Percentiles rank a stretch among this genome's conserved stretches.
phyloP scores from a whole-genome alignment of 2,888 invertebrate genomes.

The Hypena proboscidalis region DNA sequence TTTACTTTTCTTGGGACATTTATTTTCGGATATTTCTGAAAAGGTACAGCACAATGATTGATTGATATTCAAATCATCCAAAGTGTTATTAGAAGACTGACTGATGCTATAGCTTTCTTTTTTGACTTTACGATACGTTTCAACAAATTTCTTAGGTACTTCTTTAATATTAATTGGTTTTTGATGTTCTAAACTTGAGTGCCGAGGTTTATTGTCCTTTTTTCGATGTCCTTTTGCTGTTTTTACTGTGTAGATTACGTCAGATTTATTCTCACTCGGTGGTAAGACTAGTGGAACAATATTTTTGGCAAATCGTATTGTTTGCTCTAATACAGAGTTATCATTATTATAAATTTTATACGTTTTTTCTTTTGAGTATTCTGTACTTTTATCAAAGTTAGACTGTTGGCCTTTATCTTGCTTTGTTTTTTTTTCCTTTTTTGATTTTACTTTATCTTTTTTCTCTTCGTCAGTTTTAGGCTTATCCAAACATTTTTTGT shows the following conservation, averaged over 20 bases:
- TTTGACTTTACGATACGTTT: slow-evolving; percentile 52
- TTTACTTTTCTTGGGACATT: slow-evolving; percentile 49
- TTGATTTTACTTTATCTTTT: slow-evolving; percentile 30
- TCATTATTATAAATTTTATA: slow-evolving; percentile 39
- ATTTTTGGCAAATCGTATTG: slow-evolving; percentile 69
- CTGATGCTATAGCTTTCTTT: slow-evolving; percentile 54
- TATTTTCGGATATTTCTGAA: slow-evolving; percentile 67
- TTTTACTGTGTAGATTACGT: slow-evolving; percentile 68
- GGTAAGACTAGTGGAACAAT: slow-evolving; percentile 70
- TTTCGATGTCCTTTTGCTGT: slow-evolving; percentile 55
- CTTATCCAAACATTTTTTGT: slow-evolving; percentile 60
- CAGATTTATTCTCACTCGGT: slow-evolving; percentile 50
- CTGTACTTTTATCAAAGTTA: slow-evolving; percentile 37
- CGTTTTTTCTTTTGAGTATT: slow-evolving; percentile 29
- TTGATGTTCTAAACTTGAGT: slow-evolving; percentile 28
- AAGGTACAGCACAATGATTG: slow-evolving; percentile 66
- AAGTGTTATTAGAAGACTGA: slow-evolving; percentile 63
- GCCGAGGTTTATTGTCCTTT: slow-evolving; percentile 42
- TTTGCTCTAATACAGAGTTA: slow-evolving; percentile 64
- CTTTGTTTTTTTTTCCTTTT: slow-evolving; percentile 36
- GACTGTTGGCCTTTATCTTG: slow-evolving; percentile 58
- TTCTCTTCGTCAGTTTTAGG: slow-evolving; percentile 24
- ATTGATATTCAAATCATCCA: slow-evolving; percentile 70
- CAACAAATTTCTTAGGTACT: slow-evolving; percentile 51
- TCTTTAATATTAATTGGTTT: slow-evolving; percentile 45